Conservation (phyloP, 2,888 invertebrate genomes). For the Eupithecia centaureata region DNA sequence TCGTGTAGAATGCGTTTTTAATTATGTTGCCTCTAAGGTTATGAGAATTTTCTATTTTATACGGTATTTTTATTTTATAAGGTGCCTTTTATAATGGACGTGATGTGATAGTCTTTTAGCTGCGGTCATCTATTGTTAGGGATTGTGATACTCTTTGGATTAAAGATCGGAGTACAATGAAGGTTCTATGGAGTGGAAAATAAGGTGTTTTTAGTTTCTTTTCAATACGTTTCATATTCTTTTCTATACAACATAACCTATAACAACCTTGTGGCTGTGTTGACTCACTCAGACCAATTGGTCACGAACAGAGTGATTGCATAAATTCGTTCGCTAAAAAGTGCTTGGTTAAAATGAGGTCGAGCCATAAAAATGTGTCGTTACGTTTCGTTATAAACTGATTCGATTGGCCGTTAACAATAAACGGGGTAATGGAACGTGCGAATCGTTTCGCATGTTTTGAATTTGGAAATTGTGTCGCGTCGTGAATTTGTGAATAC, state of each 20-base stretch:
- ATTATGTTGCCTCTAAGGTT: constrained; percentile 21
- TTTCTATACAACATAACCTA: not conserved
- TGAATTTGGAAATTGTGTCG: constrained; percentile 15
- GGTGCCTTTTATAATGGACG: constrained; percentile 13
- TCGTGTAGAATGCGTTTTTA: constrained; percentile 30
- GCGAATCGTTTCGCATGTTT: constrained; percentile 36
- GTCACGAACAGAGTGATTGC: constrained; percentile 12
- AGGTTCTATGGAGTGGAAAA: not conserved
- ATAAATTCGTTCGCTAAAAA: constrained; percentile 52
- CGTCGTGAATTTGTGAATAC: not conserved
- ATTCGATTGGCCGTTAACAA: constrained; percentile 46
- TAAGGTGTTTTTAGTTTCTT: not conserved
- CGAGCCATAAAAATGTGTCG: constrained; percentile 61
- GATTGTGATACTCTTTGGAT: not conserved
- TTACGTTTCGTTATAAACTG: constrained; percentile 42
- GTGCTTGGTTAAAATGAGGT: constrained; percentile 59
- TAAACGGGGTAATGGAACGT: constrained; percentile 41
- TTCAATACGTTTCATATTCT: not conserved
- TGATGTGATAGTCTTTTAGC: not conserved
- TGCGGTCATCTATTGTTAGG: not conserved
- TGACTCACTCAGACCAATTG: constrained; percentile 3
- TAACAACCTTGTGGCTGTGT: not conserved
- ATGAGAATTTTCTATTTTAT: constrained; percentile 12
- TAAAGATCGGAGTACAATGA: not conserved
- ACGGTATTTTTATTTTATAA: constrained; percentile 14